These are phyloP conservation scores for Zoanthus sociatus DNA, from an alignment of 92 coral and sea anemone species.

Conservation along the genomic window DNA sequence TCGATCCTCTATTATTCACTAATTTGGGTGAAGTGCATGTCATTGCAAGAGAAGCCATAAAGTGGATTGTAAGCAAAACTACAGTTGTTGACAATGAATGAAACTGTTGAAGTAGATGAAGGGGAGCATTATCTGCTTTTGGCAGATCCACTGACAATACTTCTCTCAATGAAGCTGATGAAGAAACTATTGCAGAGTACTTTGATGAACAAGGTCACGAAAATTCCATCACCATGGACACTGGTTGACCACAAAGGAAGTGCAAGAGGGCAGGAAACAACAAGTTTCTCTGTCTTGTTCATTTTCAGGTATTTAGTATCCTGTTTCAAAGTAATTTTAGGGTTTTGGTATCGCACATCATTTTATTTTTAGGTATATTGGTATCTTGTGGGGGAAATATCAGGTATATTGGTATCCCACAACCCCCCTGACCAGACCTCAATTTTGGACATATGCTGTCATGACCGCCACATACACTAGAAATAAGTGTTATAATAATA, in stretches of 20 bases:
- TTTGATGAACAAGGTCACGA: conserved; percentile 38
- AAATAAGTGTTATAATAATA: neutral
- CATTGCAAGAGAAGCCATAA: conserved; percentile 54
- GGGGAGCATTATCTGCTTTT: conserved; percentile 41
- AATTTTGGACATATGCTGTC: conserved; percentile 43
- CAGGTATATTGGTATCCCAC: no score
- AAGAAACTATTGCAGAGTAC: neutral
- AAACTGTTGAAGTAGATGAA: conserved; percentile 49
- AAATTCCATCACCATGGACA: conserved; percentile 29
- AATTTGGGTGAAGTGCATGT: conserved; percentile 56
- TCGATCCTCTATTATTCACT: conserved; percentile 60
- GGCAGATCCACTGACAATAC: neutral
- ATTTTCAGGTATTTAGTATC: conserved; percentile 50
- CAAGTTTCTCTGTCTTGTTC: conserved; percentile 40
- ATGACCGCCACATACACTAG: conserved; percentile 7
- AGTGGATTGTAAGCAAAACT: conserved; percentile 56
- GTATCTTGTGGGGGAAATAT: no score
- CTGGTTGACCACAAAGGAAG: conserved; percentile 56
- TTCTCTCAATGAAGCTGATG: no score
- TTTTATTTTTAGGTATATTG: no score
- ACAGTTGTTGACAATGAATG: conserved; percentile 30
- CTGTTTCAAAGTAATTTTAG: conserved; percentile 43
- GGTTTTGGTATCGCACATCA: conserved; percentile 3
- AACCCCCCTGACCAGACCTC: no score
- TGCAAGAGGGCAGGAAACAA: conserved; percentile 49